phyloP scores from a whole-genome alignment of 2,113 vertebrate genomes.

The Chinchilla lanigera region DNA sequence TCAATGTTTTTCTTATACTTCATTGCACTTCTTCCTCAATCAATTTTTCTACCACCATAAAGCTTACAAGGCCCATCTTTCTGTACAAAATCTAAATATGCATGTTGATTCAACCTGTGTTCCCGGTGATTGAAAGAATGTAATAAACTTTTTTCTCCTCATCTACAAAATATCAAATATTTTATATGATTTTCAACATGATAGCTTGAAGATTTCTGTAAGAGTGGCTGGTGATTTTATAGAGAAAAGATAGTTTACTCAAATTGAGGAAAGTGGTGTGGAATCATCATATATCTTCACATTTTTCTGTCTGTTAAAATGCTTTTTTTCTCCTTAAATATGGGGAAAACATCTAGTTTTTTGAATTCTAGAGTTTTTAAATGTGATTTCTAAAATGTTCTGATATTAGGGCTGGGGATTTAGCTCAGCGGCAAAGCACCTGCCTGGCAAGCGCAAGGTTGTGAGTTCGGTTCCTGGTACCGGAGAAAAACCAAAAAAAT shows the following conservation, averaged over 20 bases:
- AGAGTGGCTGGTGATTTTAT: background rate
- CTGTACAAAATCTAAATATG: conserved; percentile 59
- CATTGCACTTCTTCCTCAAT: conserved; percentile 28
- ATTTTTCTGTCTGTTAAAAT: background rate
- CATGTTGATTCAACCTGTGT: conserved; percentile 49
- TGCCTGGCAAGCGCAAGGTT: no score
- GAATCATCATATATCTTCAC: background rate
- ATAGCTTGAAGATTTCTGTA: background rate
- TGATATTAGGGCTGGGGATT: no score
- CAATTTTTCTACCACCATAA: conserved; percentile 60
- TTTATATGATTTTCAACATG: background rate
- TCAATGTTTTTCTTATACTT: conserved; percentile 2
- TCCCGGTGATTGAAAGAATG: background rate
- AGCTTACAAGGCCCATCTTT: background rate
- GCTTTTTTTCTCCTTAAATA: conserved; percentile 1
- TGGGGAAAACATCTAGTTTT: background rate
- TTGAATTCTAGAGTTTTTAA: no score
- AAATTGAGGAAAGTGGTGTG: conserved; percentile 20
- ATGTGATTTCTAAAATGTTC: background rate
- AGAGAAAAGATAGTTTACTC: background rate
- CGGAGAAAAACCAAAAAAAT: no score
- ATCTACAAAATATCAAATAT: background rate
- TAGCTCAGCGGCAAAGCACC: no score
- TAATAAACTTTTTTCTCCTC: background rate
- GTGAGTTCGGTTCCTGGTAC: no score